Base-by-base conservation (phyloP, 2,797 vertebrate species). In the Ibycter americanus region DNA sequence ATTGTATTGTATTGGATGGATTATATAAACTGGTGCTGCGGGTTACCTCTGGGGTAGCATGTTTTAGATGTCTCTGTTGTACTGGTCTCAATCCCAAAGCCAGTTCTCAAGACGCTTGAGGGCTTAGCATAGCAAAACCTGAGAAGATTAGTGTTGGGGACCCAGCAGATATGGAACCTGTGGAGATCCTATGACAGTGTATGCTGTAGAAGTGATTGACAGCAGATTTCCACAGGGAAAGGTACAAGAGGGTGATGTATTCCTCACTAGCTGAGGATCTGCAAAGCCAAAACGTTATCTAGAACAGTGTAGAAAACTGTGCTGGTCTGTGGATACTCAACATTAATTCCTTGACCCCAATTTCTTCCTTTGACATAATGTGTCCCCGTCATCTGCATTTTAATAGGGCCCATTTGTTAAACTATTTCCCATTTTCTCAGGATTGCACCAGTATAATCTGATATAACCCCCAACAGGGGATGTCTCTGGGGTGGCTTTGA, bases 1-100 rank as follows among this genome's bases (percentile, higher is more conserved):
- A 97, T 98, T 98, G 98, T 42, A 42, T 42, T 42, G 40, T 12
- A 42, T 42, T 42, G 40, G 14, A 16, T 42, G 40, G 40, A 42
- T 42, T 42, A 42, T 42, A 42, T 42, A 42, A 42, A 49, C 74
- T 93, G 76, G 71, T 92, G 62, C 32, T 51, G 26, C 73, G 76
- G 25, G 46, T 79, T 65, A 76, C 61, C 27, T 67, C 31, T 59
- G 73, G n/a, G 36, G 21, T n/a, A 63, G 71, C 56, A 27, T 11
- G 16, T 86, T 95, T 97, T 88, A 84, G 90, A 77, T 83, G 72
- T 77, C 70, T 34, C 16, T 49, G 16, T 63, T 58, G 27, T 94
- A 29, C 65, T 81, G 51, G 93, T 95, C 44, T 77, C 46, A 81
- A 11, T 77, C 15, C 10, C 52, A 58, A 67, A 87, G 56, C 18